phyloP scores from a whole-genome alignment of 2,888 invertebrate species.

The Drosophila lutescens region DNA sequence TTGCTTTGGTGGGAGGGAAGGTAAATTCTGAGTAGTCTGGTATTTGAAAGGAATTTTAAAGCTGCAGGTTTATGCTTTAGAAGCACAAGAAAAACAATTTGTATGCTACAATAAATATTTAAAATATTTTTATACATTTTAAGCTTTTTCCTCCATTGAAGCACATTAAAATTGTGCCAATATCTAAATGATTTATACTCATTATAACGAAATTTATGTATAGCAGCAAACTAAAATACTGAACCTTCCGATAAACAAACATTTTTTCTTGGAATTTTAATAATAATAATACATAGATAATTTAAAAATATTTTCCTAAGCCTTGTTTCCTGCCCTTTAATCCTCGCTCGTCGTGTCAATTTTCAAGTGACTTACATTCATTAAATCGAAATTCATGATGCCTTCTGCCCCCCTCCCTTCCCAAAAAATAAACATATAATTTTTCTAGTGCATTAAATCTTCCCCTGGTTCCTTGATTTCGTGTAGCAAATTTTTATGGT shows the following conservation, averaged over 20 bases:
- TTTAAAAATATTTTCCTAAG: not conserved
- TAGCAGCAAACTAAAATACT: not conserved
- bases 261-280: not conserved
- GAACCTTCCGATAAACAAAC: not conserved
- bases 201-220: conserved; percentile 11
- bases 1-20: not conserved
- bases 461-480: conserved; percentile 22
- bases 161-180: not conserved
- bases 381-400: conserved; percentile 30
- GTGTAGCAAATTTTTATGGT: conserved; percentile 48
- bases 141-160: too few species aligned
- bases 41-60: not conserved
- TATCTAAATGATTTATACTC: conserved; percentile 23
- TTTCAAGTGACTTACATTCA: conserved; percentile 36
- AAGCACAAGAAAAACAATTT: too few species aligned
- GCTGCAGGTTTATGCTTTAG: not conserved
- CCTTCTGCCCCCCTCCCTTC: not conserved
- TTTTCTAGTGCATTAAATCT: conserved; percentile 45
- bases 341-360: conserved; percentile 3
- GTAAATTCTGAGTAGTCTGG: not conserved
- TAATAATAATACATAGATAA: not conserved
- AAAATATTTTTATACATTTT: too few species aligned
- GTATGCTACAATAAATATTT: too few species aligned
- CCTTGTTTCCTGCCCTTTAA: not conserved
- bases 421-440: conserved; percentile 32